Percentiles rank a stretch among this genome's conserved stretches.
Evolutionary conservation across 30 jellyfish, hydroid and myxozoan species (phyloP).

Genomic region (Morbakka virulenta): DNA sequence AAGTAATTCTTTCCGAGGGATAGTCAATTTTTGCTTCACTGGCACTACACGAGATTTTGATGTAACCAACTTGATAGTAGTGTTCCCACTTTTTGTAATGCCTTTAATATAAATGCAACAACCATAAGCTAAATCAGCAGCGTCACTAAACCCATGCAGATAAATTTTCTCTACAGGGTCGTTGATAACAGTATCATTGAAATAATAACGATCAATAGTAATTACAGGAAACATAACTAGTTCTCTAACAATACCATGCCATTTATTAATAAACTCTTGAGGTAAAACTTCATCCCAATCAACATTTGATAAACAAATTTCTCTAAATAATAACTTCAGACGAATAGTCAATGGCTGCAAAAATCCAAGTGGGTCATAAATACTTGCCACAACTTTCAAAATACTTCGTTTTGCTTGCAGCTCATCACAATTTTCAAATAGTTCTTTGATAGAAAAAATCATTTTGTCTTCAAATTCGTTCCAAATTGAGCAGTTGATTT

Average conservation of each 20-base stretch:
- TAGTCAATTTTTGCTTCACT: not conserved
- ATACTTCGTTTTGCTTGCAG: slow-evolving; percentile 11
- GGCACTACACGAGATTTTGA: slow-evolving; percentile 56
- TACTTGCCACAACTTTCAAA: not conserved
- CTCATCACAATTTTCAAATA: not conserved
- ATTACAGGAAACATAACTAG: not conserved
- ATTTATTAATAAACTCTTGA: not conserved
- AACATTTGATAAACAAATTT: not conserved
- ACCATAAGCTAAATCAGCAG: slow-evolving; percentile 32
- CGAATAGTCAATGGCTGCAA: slow-evolving; percentile 12
- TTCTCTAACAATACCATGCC: not conserved
- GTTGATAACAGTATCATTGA: not conserved
- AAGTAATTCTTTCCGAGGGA: slow-evolving; percentile 46
- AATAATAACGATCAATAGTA: not conserved
- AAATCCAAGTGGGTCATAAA: slow-evolving; percentile 49
- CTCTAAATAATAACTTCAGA: slow-evolving; percentile 10
- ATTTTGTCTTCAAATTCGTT: not conserved
- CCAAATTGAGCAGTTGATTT: too few relatives aligned
- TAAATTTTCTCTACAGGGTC: slow-evolving; percentile 13
- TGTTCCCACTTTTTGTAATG: not conserved
- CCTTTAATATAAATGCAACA: slow-evolving; percentile 11
- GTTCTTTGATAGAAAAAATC: slow-evolving; percentile 1
- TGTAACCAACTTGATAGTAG: not conserved
- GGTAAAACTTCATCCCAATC: slow-evolving; percentile 10
- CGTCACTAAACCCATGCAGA: slow-evolving; percentile 39